Conservation (phyloP, 2,797 vertebrate genomes). For the Gallirallus australis region DNA sequence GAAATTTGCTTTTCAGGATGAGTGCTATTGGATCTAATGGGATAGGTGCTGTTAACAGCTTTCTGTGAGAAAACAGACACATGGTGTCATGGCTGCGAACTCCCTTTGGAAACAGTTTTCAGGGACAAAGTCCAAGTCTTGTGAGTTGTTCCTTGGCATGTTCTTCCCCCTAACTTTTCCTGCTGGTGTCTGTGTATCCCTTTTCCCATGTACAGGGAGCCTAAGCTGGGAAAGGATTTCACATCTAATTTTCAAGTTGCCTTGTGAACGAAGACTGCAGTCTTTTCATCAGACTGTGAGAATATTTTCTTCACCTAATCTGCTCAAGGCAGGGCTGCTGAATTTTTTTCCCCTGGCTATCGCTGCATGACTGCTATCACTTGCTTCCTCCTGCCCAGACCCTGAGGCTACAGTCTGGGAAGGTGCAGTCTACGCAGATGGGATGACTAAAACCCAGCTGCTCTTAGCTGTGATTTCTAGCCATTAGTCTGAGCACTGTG, state of each 20-base stretch:
- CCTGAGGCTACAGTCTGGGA: not conserved
- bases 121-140: not conserved
- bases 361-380: not conserved
- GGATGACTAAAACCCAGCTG: not conserved
- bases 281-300: not conserved
- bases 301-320: not conserved
- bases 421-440: not conserved
- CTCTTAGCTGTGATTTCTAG: not conserved
- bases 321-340: not conserved
- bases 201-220: not conserved
- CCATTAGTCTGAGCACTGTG: not conserved
- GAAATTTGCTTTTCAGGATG: not conserved
- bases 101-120: not conserved
- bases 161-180: not conserved
- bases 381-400: not conserved
- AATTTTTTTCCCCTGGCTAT: not conserved
- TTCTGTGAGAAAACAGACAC: not conserved
- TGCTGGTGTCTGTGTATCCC: not conserved
- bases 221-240: not conserved
- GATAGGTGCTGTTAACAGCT: not conserved
- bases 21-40: not conserved
- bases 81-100: not conserved
- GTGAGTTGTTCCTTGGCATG: not conserved
- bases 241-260: not conserved
- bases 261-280: not conserved